Percentiles rank a stretch among this genome's conserved stretches.
Evolutionary conservation across 2,113 vertebrate species (phyloP).

Genomic region (Oryzias melastigma): DNA sequence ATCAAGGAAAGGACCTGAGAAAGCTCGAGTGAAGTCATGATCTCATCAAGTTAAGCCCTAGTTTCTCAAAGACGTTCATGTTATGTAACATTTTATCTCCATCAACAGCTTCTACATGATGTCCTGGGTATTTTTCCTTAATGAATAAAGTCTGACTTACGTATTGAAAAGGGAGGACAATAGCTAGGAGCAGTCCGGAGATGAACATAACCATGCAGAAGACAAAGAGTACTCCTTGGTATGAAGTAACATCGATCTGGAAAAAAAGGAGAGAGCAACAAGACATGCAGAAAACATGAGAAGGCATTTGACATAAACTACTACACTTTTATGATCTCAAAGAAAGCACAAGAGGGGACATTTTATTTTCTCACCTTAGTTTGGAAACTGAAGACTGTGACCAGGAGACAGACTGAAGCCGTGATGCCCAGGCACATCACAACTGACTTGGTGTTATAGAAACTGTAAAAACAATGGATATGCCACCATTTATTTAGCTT

Average conservation of each 20-base stretch:
- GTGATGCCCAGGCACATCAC: constrained; percentile 91
- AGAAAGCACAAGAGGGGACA: background rate
- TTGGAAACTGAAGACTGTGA: constrained; percentile 93
- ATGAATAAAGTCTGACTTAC: constrained; percentile 72
- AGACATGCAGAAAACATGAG: background rate
- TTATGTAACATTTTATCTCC: background rate
- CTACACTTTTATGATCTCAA: background rate
- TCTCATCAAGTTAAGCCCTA: background rate
- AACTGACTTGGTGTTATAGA: constrained; percentile 91
- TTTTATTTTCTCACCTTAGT: constrained; percentile 81
- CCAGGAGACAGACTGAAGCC: constrained; percentile 85
- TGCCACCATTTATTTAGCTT: background rate
- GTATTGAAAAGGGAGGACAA: constrained; percentile 85
- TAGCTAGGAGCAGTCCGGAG: constrained; percentile 82
- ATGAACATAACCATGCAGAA: constrained; percentile 86
- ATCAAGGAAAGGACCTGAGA: background rate
- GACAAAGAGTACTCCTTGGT: constrained; percentile 83
- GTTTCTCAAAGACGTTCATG: background rate
- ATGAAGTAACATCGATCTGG: constrained; percentile 91
- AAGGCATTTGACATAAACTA: background rate
- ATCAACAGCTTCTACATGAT: too few relatives aligned
- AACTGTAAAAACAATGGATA: constrained; percentile 71
- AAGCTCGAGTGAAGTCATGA: background rate
- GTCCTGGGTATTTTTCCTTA: too few relatives aligned
- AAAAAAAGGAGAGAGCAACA: constrained; percentile 8